A percentile compares a stretch with the other conserved stretches of the same genome.
phyloP scores from a whole-genome alignment of 2,797 vertebrate species.

The Nothura maculosa region DNA sequence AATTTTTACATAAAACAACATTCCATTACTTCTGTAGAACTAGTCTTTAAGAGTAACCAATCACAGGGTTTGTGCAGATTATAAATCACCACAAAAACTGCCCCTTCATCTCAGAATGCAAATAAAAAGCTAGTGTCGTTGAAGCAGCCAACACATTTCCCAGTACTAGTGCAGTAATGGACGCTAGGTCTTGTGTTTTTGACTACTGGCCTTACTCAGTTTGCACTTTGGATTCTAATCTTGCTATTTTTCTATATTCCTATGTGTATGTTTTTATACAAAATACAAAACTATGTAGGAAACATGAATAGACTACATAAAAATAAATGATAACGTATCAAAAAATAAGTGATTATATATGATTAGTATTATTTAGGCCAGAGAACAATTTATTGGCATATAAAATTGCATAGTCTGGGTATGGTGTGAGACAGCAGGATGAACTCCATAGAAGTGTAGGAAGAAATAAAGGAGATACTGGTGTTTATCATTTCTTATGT shows the following conservation, averaged over 20 bases:
- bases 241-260: not conserved
- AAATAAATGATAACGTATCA: not conserved
- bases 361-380: not conserved
- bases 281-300: not conserved
- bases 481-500: not conserved
- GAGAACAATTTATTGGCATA: not conserved
- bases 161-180: not conserved
- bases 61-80: not conserved
- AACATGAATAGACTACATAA: not conserved
- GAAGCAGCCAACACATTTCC: not conserved
- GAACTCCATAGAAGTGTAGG: not conserved
- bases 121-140: not conserved
- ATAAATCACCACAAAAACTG: not conserved
- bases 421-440: not conserved
- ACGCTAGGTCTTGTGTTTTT: not conserved
- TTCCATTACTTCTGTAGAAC: not conserved
- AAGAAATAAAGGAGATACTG: not conserved
- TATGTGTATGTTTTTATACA: not conserved
- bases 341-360: not conserved
- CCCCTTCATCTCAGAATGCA: not conserved
- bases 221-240: not conserved
- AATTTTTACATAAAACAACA: not conserved
- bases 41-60: not conserved
- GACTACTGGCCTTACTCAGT: not conserved
- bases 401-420: not conserved